A percentile compares a stretch with the other conserved stretches of the same genome.
phyloP scores from a whole-genome alignment of 2,113 vertebrate genomes.

The Prochilodus magdalenae region DNA sequence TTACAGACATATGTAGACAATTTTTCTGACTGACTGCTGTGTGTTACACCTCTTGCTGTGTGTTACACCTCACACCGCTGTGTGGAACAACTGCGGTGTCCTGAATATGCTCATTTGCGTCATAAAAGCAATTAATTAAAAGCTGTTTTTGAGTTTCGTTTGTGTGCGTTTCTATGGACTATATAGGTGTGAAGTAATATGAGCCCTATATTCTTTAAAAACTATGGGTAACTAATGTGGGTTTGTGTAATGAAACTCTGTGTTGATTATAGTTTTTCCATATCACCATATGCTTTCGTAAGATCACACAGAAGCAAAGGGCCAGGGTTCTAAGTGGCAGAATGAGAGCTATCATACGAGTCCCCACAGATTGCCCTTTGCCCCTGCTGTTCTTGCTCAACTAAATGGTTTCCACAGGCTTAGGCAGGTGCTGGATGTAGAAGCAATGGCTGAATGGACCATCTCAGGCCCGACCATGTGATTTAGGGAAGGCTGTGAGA shows the following conservation, averaged over 20 bases:
- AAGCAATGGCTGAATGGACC: constrained; percentile 37
- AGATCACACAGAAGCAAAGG: neutral
- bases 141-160: no score
- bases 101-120: no score
- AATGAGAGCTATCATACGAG: neutral
- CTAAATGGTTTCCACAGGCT: constrained; percentile 40
- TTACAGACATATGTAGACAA: no score
- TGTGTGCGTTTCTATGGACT: no score
- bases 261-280: constrained; percentile 20
- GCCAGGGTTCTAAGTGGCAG: neutral
- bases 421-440: constrained; percentile 45
- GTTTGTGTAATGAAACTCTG: neutral
- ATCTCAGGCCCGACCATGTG: constrained; percentile 11
- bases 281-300: neutral
- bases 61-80: no score
- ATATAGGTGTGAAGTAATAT: no score
- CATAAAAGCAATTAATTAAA: no score
- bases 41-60: no score
- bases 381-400: neutral
- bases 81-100: no score
- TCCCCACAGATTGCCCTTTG: constrained; percentile 9
- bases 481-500: constrained; percentile 36
- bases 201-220: no score
- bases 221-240: no score
- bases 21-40: no score